A percentile compares a stretch with the other conserved stretches of the same genome.
Evolutionary conservation across 1,140 invertebrate genomes (phyloP).

Genomic region (Lasioglossum albipes): DNA sequence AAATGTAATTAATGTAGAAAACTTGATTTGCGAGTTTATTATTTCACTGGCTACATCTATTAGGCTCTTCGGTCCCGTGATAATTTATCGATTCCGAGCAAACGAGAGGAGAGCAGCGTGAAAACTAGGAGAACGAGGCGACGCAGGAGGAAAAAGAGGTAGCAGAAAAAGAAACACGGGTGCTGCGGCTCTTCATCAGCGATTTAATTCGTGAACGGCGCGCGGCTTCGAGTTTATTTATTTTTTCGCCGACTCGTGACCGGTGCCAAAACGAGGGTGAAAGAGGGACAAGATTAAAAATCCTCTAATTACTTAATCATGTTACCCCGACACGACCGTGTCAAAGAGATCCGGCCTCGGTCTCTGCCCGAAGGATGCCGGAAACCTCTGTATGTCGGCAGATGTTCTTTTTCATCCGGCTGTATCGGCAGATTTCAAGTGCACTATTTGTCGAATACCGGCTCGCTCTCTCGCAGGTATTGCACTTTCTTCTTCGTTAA

Average conservation of each 20-base stretch:
- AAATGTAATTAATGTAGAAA: too few relatives aligned
- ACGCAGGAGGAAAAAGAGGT: conserved; percentile 13
- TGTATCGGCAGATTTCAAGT: conserved; percentile 1
- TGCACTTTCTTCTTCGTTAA: not conserved
- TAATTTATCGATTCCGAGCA: conserved; percentile 59
- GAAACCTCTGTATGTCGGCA: not conserved
- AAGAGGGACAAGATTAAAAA: conserved; percentile 77
- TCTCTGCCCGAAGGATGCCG: conserved; percentile 23
- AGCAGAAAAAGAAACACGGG: conserved; percentile 3
- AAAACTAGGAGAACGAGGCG: conserved; percentile 21
- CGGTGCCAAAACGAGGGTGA: conserved; percentile 65
- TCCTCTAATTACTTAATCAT: conserved; percentile 78
- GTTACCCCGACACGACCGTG: conserved; percentile 64
- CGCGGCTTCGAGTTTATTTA: conserved; percentile 74
- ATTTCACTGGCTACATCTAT: not conserved
- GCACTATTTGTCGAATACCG: not conserved
- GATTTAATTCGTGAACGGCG: conserved; percentile 74
- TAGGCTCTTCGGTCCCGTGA: conserved; percentile 15
- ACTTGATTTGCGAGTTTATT: too few relatives aligned
- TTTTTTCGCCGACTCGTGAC: conserved; percentile 74
- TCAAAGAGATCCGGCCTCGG: conserved; percentile 60
- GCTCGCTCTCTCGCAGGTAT: not conserved
- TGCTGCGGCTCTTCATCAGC: conserved; percentile 75
- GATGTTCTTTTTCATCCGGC: not conserved
- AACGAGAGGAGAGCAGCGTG: conserved; percentile 26